Evolutionary conservation across 2,797 vertebrate species (phyloP).

Genomic region (Helarctos malayanus): DNA sequence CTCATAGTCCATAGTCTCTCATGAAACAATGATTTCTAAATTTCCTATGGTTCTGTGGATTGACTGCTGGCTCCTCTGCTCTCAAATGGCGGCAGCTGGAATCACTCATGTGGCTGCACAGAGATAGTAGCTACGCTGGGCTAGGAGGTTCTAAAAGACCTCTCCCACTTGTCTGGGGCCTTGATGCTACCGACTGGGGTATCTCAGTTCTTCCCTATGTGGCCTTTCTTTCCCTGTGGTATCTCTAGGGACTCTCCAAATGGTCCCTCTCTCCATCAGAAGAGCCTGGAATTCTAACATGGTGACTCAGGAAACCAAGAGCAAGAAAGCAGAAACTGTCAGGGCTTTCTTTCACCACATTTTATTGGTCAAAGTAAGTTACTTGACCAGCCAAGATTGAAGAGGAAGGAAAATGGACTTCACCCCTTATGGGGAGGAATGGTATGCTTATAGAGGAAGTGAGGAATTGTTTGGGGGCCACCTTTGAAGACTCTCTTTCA

Average conservation of each 20-base stretch:
- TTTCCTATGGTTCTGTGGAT: slow-evolving; percentile 1
- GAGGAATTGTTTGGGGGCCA: neutral
- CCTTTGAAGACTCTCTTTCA: neutral
- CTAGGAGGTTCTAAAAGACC: neutral
- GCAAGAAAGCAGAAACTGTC: neutral
- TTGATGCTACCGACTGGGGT: neutral
- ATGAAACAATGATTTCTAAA: neutral
- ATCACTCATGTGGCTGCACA: neutral
- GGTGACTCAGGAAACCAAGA: neutral
- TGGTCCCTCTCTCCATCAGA: neutral
- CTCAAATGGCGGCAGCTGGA: neutral
- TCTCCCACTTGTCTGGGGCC: neutral
- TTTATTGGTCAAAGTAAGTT: neutral
- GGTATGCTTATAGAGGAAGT: neutral
- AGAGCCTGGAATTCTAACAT: neutral
- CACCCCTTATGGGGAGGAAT: neutral
- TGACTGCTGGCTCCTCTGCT: neutral
- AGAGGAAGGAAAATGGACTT: neutral
- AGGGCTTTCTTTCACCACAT: neutral
- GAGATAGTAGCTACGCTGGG: neutral
- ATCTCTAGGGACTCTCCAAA: neutral
- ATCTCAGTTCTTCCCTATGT: neutral
- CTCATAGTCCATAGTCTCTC: too few relatives aligned
- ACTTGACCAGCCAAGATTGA: neutral
- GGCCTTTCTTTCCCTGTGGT: neutral